Evolutionary conservation across 1,140 invertebrate species (phyloP).

Genomic region (Trinorchestia longiramus): DNA sequence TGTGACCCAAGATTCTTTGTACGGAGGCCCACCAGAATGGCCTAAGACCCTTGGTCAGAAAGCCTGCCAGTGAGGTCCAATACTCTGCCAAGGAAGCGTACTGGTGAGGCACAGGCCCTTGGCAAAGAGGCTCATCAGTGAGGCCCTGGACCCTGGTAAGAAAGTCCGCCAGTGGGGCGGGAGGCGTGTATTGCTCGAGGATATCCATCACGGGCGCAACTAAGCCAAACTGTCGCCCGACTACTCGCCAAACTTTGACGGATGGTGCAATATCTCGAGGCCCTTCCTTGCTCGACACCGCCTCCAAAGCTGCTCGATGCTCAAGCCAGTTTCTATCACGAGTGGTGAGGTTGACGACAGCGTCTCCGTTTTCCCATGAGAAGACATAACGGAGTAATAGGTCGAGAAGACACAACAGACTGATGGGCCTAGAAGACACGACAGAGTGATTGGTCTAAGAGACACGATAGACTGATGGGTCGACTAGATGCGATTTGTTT

Average conservation of each 20-base stretch:
- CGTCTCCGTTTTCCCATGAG: not conserved
- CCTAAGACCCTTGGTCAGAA: too few species aligned
- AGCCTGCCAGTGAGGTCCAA: not conserved
- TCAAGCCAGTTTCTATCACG: not conserved
- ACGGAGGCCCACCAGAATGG: not conserved
- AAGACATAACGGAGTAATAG: not conserved
- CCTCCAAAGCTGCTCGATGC: not conserved
- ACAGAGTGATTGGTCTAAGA: too few species aligned
- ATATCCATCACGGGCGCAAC: conserved; percentile 43
- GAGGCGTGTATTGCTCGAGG: not conserved
- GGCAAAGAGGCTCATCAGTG: not conserved
- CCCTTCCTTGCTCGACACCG: not conserved
- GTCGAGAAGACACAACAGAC: too few species aligned
- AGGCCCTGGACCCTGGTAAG: not conserved
- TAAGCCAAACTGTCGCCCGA: conserved; percentile 40
- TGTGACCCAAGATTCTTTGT: not conserved
- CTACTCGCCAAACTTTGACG: conserved; percentile 51
- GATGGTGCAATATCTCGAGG: conserved; percentile 35
- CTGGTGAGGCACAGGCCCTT: not conserved
- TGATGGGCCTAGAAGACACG: too few species aligned
- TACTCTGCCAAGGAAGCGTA: not conserved
- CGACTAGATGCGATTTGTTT: too few species aligned
- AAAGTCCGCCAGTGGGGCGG: not conserved
- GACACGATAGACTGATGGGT: too few species aligned
- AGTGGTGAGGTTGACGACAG: not conserved